phyloP scores from a whole-genome alignment of 2,888 invertebrate species.

The Holacanthella duospinosa region DNA sequence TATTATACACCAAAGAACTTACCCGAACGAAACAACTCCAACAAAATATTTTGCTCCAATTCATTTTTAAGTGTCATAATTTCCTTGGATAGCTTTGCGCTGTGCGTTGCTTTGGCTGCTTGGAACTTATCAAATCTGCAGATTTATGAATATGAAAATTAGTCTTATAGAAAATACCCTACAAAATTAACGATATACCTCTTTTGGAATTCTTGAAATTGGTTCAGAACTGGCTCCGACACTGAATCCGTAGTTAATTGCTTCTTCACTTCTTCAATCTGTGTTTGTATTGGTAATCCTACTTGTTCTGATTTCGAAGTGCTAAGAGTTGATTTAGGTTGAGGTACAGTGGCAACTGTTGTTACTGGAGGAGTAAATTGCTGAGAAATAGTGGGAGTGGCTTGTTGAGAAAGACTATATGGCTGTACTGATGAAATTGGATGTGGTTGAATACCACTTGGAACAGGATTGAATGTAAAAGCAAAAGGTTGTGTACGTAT shows the following conservation, averaged over 20 bases:
- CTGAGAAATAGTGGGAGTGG: no score
- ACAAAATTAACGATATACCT: no score
- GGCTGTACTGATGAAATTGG: slow-evolving; percentile 35
- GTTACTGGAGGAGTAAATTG: no score
- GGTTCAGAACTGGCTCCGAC: no score
- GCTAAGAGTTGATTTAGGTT: neutral
- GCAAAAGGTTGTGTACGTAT: neutral
- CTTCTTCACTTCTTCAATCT: no score
- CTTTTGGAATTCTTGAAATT: no score
- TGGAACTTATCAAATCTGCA: neutral
- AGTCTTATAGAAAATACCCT: no score
- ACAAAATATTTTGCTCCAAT: neutral
- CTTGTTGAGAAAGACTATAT: no score
- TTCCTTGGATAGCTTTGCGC: neutral
- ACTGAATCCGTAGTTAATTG: no score
- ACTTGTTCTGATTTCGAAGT: neutral
- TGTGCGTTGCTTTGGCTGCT: neutral
- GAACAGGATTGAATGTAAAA: neutral
- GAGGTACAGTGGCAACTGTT: neutral
- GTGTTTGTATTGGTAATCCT: no score
- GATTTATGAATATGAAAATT: neutral
- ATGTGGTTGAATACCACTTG: neutral
- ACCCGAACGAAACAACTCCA: neutral
- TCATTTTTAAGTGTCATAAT: neutral
- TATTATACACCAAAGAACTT: no score